phyloP scores from a whole-genome alignment of 2,797 vertebrate genomes.

The Periparus ater region DNA sequence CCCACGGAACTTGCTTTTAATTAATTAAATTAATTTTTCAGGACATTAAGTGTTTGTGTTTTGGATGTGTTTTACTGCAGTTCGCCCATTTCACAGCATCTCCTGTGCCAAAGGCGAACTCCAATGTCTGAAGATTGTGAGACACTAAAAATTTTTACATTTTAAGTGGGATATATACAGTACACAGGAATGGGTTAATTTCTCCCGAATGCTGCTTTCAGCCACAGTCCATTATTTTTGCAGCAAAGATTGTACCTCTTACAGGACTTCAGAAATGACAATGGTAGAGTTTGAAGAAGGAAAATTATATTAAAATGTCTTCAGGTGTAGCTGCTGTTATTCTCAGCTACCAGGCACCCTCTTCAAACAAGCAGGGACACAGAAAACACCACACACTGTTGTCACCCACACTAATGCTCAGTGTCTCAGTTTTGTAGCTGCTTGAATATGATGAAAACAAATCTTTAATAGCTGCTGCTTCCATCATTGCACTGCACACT shows the following conservation, averaged over 20 bases:
- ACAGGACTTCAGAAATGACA: background rate
- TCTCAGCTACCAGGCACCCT: background rate
- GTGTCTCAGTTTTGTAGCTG: slow-evolving; percentile 42
- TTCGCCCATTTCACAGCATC: background rate
- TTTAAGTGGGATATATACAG: background rate
- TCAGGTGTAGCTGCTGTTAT: slow-evolving; percentile 4
- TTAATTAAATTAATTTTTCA: background rate
- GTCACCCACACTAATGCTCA: background rate
- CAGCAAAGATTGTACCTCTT: background rate
- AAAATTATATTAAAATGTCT: background rate
- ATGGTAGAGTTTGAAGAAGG: background rate
- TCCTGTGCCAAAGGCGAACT: background rate
- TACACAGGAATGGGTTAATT: background rate
- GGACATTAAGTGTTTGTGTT: background rate
- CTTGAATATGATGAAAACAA: slow-evolving; percentile 47
- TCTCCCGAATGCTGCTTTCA: background rate
- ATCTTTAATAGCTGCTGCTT: slow-evolving; percentile 49
- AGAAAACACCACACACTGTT: background rate
- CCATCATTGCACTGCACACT: slow-evolving; percentile 39
- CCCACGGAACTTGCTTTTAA: background rate
- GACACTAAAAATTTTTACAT: background rate
- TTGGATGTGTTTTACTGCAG: background rate
- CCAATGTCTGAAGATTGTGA: background rate
- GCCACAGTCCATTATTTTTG: background rate
- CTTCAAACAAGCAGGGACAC: slow-evolving; percentile 1